These are phyloP conservation scores for Alligator mississippiensis DNA, from an alignment of 2,113 vertebrate species.

Conservation along the genomic window DNA sequence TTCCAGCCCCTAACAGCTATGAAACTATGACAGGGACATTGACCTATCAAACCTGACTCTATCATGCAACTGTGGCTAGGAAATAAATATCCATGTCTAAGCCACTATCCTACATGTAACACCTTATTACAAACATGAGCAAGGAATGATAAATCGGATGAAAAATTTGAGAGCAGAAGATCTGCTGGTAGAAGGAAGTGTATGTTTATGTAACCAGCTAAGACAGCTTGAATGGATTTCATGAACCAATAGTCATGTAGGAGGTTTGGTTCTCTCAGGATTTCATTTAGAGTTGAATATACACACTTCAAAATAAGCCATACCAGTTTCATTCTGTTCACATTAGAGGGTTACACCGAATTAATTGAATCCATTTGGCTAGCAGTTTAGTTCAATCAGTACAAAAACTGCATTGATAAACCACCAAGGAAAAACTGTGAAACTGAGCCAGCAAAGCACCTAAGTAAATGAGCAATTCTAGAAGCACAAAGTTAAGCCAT, in stretches of 20 bases:
- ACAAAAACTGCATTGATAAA: neutral
- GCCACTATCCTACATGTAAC: neutral
- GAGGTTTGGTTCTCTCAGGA: neutral
- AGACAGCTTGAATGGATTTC: neutral
- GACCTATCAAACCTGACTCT: neutral
- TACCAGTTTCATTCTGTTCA: neutral
- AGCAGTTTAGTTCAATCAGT: neutral
- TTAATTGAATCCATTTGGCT: neutral
- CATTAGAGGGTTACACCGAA: neutral
- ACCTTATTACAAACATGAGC: neutral
- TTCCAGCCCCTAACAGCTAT: too few relatives aligned
- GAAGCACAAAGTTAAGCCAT: slow-evolving; percentile 12
- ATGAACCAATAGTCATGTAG: accelerated
- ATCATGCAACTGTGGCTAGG: neutral
- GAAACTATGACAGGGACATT: neutral
- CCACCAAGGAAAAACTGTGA: slow-evolving; percentile 14
- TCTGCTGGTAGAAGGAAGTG: neutral
- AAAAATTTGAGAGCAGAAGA: neutral
- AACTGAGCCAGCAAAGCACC: slow-evolving; percentile 38
- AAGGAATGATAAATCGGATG: neutral
- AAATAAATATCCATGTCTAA: neutral
- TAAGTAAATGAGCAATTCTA: slow-evolving; percentile 35
- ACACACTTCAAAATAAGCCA: too few relatives aligned
- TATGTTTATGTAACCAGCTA: neutral
- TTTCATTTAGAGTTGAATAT: neutral